A percentile compares a stretch with the other conserved stretches of the same genome.
phyloP scores from a whole-genome alignment of 2,888 invertebrate species.

The Caenorhabditis sp. region DNA sequence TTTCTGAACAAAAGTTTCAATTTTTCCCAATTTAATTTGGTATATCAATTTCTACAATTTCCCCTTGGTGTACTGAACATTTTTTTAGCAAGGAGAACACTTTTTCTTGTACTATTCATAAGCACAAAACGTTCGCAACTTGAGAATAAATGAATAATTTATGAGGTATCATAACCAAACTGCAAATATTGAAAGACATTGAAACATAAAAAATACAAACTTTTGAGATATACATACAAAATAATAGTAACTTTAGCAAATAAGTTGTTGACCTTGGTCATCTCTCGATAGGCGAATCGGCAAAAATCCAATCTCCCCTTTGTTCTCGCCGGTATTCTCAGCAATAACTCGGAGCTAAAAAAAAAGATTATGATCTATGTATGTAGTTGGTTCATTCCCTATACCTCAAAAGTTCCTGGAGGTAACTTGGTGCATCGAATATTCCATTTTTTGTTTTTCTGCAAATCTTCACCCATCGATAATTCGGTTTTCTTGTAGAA shows the following conservation, averaged over 20 bases:
- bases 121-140: background rate
- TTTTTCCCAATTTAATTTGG: too few relatives aligned
- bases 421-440: constrained; percentile 58
- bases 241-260: constrained; percentile 27
- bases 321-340: constrained; percentile 57
- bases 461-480: constrained; percentile 37
- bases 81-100: too few relatives aligned
- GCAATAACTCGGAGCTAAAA: constrained; percentile 60
- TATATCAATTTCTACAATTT: too few relatives aligned
- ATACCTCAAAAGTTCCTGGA: constrained; percentile 56
- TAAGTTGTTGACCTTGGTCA: constrained; percentile 33
- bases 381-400: background rate
- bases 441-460: constrained; percentile 58
- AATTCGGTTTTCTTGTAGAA: constrained; percentile 55
- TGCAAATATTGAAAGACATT: constrained; percentile 3
- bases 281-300: constrained; percentile 56
- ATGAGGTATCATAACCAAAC: background rate
- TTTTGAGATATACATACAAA: background rate
- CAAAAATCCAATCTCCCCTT: constrained; percentile 61
- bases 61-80: too few relatives aligned
- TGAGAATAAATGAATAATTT: background rate
- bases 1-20: too few relatives aligned
- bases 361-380: background rate
- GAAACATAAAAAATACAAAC: background rate
- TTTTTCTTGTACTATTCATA: too few relatives aligned